Evolutionary conservation across 1,140 invertebrate species (phyloP).

Genomic region (Episyrphus balteatus): DNA sequence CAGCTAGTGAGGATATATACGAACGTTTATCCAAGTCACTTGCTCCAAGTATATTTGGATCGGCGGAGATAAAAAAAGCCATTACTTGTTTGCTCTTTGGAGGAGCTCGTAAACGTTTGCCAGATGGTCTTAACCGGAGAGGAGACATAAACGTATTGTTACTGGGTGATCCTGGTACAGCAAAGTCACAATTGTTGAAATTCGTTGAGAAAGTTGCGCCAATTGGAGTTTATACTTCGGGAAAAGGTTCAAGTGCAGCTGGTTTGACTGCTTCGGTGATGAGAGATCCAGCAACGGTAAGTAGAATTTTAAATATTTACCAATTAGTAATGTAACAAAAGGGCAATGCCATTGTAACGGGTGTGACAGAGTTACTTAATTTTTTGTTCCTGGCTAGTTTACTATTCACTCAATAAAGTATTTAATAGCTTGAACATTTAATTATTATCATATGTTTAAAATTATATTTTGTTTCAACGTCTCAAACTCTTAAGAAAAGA

Average conservation of each 20-base stretch:
- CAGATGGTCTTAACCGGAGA: slow-evolving; percentile 87
- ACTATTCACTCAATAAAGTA: too few species aligned
- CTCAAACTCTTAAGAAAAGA: too few species aligned
- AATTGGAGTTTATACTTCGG: slow-evolving; percentile 95
- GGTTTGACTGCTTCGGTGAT: slow-evolving; percentile 97
- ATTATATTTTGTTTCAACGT: too few species aligned
- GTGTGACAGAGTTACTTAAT: too few species aligned
- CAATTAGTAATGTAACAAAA: neutral
- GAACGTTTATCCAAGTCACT: slow-evolving; percentile 84
- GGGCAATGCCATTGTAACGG: neutral
- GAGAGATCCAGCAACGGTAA: slow-evolving; percentile 82
- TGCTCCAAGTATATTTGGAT: slow-evolving; percentile 95
- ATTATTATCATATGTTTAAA: neutral
- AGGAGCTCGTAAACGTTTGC: slow-evolving; percentile 79
- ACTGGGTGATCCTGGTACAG: slow-evolving; percentile 96
- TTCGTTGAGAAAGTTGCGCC: slow-evolving; percentile 95
- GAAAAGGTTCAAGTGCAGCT: slow-evolving; percentile 97
- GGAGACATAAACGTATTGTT: slow-evolving; percentile 96
- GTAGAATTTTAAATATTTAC: slow-evolving; percentile 13
- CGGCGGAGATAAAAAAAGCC: slow-evolving; percentile 92
- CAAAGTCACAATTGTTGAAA: slow-evolving; percentile 95
- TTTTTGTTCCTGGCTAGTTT: too few species aligned
- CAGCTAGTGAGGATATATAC: slow-evolving; percentile 75
- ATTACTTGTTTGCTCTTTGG: slow-evolving; percentile 94
- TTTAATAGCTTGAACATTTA: too few species aligned